Conservation (phyloP, 2,888 invertebrate species). For the Heteromurus nitidus region DNA sequence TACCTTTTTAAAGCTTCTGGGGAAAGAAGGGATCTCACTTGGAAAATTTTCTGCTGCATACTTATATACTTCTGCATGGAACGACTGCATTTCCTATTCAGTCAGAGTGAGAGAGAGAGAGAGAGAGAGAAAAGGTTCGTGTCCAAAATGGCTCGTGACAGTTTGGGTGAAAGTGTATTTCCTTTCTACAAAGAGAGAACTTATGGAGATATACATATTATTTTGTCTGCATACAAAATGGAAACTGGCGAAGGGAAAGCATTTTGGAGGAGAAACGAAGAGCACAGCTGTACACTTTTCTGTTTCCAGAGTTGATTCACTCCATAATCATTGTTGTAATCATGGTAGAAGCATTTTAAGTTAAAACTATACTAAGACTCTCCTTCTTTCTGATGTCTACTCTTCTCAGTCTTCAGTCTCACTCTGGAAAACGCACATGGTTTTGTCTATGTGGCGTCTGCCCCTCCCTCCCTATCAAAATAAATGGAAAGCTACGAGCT, state of each 20-base stretch:
- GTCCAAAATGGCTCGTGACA: no score
- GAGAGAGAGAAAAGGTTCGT: not conserved
- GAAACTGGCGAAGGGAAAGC: not conserved
- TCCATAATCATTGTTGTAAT: conserved; percentile 18
- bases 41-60: no score
- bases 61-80: no score
- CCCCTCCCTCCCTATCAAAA: conserved; percentile 11
- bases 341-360: not conserved
- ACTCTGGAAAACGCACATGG: not conserved
- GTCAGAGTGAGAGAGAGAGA: not conserved
- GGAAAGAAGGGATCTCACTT: no score
- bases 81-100: no score
- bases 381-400: not conserved
- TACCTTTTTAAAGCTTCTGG: no score
- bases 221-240: no score
- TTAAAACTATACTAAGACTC: not conserved
- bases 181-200: no score
- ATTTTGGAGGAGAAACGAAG: not conserved
- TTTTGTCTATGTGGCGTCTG: not conserved
- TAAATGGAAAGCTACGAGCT: conserved; percentile 21
- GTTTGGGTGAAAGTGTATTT: no score
- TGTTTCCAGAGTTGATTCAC: conserved; percentile 2
- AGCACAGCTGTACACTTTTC: not conserved
- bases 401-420: not conserved
- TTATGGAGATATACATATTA: no score